Conservation (phyloP, 2,113 vertebrate genomes). For the Fregata magnificens region DNA sequence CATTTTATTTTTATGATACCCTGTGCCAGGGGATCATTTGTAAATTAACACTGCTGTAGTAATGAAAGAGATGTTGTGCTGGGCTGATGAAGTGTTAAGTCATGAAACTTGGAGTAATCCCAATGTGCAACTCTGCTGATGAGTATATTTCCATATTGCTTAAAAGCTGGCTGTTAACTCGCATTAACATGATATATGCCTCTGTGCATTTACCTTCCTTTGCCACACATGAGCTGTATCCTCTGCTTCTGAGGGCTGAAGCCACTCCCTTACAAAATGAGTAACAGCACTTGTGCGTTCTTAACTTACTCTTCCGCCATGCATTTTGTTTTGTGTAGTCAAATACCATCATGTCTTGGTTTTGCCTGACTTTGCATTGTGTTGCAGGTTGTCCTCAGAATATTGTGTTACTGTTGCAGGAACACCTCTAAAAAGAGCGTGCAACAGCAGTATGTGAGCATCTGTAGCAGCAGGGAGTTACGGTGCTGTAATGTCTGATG, state of each 20-base stretch:
- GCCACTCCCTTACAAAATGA: background rate
- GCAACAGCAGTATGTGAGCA: background rate
- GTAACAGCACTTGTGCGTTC: fast-evolving
- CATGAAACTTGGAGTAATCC: background rate
- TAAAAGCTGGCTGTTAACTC: background rate
- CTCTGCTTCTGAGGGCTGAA: background rate
- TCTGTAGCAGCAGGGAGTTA: background rate
- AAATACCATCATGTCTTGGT: background rate
- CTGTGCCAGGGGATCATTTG: background rate
- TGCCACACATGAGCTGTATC: background rate
- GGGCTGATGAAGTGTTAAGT: background rate
- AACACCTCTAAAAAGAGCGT: fast-evolving
- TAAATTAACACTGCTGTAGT: background rate
- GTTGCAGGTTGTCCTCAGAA: background rate
- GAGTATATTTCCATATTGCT: background rate
- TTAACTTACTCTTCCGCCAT: background rate
- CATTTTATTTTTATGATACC: background rate
- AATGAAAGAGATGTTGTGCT: background rate
- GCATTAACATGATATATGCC: background rate
- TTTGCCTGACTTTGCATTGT: background rate
- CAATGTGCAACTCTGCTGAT: background rate
- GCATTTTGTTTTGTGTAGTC: background rate
- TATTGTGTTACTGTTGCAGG: background rate
- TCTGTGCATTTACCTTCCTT: background rate
- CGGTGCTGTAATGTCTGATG: fast-evolving